Conservation (phyloP, 2,888 invertebrate genomes). For the Watsonalla binaria region DNA sequence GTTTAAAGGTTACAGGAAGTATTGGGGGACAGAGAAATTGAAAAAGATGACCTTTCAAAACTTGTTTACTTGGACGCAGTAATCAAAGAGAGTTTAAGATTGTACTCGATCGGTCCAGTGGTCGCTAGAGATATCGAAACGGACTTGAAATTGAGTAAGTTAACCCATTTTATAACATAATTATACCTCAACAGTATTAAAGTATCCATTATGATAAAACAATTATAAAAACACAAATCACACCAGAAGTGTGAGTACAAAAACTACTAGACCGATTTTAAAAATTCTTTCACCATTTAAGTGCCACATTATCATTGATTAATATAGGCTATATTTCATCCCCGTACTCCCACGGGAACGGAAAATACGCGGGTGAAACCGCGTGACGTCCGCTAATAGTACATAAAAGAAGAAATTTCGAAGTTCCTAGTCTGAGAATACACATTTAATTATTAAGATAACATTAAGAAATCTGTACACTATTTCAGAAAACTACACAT, state of each 20-base stretch:
- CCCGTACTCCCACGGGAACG: too few species aligned
- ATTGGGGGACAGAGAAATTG: conserved; percentile 46
- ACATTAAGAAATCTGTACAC: background rate
- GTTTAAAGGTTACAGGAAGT: conserved; percentile 38
- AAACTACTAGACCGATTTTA: too few species aligned
- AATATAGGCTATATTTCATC: too few species aligned
- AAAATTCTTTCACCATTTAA: too few species aligned
- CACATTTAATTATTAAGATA: background rate
- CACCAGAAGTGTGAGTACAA: too few species aligned
- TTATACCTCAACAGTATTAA: too few species aligned
- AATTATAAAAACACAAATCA: too few species aligned
- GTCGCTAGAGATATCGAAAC: conserved; percentile 43
- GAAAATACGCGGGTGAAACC: too few species aligned
- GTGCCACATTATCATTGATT: too few species aligned
- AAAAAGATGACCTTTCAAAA: conserved; percentile 46
- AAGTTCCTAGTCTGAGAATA: background rate
- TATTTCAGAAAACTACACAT: conserved; percentile 46
- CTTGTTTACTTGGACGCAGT: conserved; percentile 55
- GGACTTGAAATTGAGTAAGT: conserved; percentile 53
- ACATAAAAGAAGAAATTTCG: background rate
- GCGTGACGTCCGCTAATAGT: too few species aligned
- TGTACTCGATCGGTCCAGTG: conserved; percentile 50
- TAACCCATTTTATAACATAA: background rate
- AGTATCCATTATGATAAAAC: too few species aligned
- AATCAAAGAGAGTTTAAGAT: conserved; percentile 53